Evolutionary conservation across 2,888 invertebrate genomes (phyloP), one percentile per base, ranked within the genome.

Genomic region (Calliphora vomitoria): DNA sequence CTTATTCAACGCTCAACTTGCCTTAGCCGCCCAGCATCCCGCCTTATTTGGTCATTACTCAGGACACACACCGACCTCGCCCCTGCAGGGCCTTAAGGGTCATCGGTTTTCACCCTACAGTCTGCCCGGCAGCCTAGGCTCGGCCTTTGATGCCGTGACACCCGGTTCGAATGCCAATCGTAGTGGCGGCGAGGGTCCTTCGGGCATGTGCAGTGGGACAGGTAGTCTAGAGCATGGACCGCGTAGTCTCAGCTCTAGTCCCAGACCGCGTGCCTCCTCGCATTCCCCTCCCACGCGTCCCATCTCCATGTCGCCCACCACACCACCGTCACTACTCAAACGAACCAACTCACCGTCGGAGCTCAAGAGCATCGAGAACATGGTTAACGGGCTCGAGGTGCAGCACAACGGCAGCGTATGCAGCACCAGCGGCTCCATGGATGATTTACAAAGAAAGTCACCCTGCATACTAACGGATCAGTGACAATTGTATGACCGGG

Each of bases 311-410:
- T 94, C 94, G 75, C 95, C 95, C 18, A 94, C 94, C 64, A 94
- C 94, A 87, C 94, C 94, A 88, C 95, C 91, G 86, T 93, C 92
- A 89, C 91, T 92, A 90, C 90, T 92, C 11, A 92, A 93, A 88
- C 92, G 92, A 90, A 94, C 91, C 83, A 92, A 91, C 76, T 94
- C 94, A 88, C 94, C 93, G 90, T 96, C 95, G 89, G 98, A 98
- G 94, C 95, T 99, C 90, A 98, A 98, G 94, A 98, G 97, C 94
- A 99, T 99, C 94, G 98, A 99, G 94, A 98, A 98, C 93, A 98
- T 98, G 98, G 98, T 99, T 90, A 98, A 98, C 94, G 98, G 98
- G 18, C 95, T 98, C 89, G 98, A 98, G 93, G 97, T 98, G 90
- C 97, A 97, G 93, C 95, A 96, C 90, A 95, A 94, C 79, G 94